These are phyloP conservation scores for Puma concolor DNA, from an alignment of 2,113 vertebrate genomes.

Conservation along the genomic window DNA sequence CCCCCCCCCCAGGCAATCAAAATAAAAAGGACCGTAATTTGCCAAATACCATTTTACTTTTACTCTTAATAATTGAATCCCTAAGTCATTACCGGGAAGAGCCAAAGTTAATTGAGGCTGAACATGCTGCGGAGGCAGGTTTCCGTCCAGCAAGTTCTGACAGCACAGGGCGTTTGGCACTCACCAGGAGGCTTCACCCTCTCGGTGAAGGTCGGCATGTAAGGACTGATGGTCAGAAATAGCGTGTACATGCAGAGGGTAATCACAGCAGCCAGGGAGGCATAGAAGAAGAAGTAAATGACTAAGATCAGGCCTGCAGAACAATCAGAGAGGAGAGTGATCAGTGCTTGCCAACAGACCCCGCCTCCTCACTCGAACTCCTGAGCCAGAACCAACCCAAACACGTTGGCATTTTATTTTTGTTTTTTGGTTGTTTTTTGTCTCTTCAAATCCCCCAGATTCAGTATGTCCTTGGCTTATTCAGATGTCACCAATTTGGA, in stretches of 20 bases:
- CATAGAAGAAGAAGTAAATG: conserved; percentile 95
- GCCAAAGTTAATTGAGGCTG: conserved; percentile 71
- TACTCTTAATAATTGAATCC: conserved; percentile 78
- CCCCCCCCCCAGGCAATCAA: conserved; percentile 58
- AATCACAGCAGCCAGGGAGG: conserved; percentile 96
- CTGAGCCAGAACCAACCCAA: not conserved
- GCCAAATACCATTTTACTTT: conserved; percentile 74
- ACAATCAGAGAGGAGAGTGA: conserved; percentile 65
- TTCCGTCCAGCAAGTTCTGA: conserved; percentile 67
- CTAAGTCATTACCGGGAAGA: conserved; percentile 72
- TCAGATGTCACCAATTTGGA: conserved; percentile 34
- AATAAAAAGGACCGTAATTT: conserved; percentile 76
- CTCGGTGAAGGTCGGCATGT: conserved; percentile 93
- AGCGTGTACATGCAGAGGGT: conserved; percentile 94
- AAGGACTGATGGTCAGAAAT: conserved; percentile 95
- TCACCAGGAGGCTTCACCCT: conserved; percentile 95
- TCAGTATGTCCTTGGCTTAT: conserved; percentile 48
- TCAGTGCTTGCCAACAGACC: conserved; percentile 45
- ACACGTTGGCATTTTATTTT: not conserved
- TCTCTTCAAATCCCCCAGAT: not conserved
- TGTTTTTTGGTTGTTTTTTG: no score
- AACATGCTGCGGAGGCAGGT: conserved; percentile 62
- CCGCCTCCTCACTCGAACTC: not conserved
- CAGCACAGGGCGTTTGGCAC: conserved; percentile 66
- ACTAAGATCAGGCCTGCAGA: conserved; percentile 93